A percentile compares a stretch with the other conserved stretches of the same genome.
phyloP scores from a whole-genome alignment of 2,797 vertebrate genomes.

The Pristis pectinata region DNA sequence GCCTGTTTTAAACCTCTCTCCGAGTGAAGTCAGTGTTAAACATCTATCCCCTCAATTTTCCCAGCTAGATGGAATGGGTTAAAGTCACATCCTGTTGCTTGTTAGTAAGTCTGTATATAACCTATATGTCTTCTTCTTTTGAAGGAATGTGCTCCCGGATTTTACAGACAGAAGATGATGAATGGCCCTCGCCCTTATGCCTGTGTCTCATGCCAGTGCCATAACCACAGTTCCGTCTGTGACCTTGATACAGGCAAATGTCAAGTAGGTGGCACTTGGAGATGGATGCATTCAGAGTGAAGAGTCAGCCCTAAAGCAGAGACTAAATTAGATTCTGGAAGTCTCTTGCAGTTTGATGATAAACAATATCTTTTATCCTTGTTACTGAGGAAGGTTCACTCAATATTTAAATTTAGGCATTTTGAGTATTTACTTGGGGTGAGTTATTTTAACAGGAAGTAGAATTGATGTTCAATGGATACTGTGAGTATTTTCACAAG shows the following conservation, averaged over 20 bases:
- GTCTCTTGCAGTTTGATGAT: background rate
- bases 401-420: background rate
- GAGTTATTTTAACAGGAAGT: background rate
- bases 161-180: conserved; percentile 58
- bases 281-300: background rate
- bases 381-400: background rate
- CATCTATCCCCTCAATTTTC: background rate
- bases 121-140: conserved; percentile 22
- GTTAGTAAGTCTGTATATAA: background rate
- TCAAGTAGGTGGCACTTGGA: conserved; percentile 59
- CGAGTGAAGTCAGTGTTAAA: background rate
- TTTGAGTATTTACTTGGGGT: background rate
- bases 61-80: no score
- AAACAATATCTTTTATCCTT: background rate
- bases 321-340: background rate
- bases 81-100: background rate
- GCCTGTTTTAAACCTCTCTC: background rate
- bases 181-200: conserved; percentile 48
- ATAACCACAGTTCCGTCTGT: conserved; percentile 76
- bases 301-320: background rate
- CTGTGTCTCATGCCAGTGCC: conserved; percentile 78
- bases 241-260: conserved; percentile 75
- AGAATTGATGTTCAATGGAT: background rate
- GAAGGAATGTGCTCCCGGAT: conserved; percentile 78
- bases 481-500: background rate